Percentiles rank a stretch among this genome's conserved stretches.
Conservation (phyloP, 2,797 vertebrate species). For the Hypotaenidia okinawae region DNA sequence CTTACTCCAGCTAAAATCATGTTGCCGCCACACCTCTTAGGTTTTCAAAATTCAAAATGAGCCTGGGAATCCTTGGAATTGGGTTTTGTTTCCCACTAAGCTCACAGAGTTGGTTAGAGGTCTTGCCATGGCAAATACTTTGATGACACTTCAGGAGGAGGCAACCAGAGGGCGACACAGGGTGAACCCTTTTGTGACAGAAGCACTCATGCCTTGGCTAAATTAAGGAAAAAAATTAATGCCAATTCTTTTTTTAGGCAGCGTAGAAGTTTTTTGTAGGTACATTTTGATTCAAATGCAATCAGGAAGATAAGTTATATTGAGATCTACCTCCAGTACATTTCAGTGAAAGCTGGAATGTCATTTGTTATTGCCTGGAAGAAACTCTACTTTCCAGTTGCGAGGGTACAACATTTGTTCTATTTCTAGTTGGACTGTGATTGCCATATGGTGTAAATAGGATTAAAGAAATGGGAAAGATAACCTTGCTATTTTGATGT, state of each 20-base stretch:
- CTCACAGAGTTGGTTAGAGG: neutral
- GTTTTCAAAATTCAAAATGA: neutral
- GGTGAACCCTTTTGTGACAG: neutral
- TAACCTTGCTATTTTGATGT: conserved; percentile 50
- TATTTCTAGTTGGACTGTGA: neutral
- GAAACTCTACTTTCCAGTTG: neutral
- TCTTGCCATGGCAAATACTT: neutral
- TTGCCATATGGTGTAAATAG: conserved; percentile 38
- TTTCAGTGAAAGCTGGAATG: neutral
- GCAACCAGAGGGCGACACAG: neutral
- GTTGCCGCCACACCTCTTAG: neutral
- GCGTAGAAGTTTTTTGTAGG: neutral
- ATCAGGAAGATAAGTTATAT: neutral
- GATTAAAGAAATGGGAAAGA: conserved; percentile 43
- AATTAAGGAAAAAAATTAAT: neutral
- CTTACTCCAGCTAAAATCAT: neutral
- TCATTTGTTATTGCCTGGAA: neutral
- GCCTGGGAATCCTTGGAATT: neutral
- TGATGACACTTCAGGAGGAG: neutral
- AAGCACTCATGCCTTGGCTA: neutral
- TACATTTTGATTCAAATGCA: neutral
- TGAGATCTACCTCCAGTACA: neutral
- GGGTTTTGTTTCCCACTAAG: neutral
- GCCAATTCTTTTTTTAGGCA: neutral
- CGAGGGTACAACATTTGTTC: neutral